phyloP scores from a whole-genome alignment of 1,140 invertebrate species.

The Drosophila yakuba region DNA sequence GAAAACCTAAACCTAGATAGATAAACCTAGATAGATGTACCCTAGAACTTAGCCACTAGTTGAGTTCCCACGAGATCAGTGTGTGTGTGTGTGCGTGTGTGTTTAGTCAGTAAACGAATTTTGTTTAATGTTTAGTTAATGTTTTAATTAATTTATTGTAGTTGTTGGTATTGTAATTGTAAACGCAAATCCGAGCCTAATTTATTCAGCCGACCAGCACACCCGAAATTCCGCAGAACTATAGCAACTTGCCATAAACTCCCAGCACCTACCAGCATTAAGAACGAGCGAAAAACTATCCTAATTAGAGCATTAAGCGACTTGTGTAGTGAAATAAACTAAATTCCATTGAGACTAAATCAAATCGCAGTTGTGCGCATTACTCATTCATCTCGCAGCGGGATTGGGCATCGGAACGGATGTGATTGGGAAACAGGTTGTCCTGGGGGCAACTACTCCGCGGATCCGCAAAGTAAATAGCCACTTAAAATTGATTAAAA shows the following conservation, averaged over 20 bases:
- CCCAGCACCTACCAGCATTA: constrained; percentile 55
- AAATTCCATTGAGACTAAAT: constrained; percentile 39
- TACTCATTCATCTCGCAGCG: constrained; percentile 60
- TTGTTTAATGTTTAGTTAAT: constrained; percentile 76
- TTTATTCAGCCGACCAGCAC: constrained; percentile 59
- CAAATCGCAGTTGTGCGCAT: constrained; percentile 35
- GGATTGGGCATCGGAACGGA: constrained; percentile 22
- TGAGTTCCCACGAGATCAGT: constrained; percentile 55
- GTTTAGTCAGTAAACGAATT: constrained; percentile 60
- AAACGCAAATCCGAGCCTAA: constrained; percentile 52
- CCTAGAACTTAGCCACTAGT: constrained; percentile 43
- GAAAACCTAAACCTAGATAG: constrained; percentile 43
- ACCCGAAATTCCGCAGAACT: constrained; percentile 60
- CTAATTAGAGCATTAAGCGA: constrained; percentile 72
- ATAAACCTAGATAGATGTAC: constrained; percentile 42
- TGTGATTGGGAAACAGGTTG: constrained; percentile 29
- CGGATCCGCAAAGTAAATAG: constrained; percentile 62
- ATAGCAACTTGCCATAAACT: constrained; percentile 78
- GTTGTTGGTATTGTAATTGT: constrained; percentile 80
- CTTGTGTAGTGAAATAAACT: constrained; percentile 57
- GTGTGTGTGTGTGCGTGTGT: constrained; percentile 38
- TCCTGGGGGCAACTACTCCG: constrained; percentile 8
- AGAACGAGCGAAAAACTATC: constrained; percentile 59
- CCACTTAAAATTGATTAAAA: constrained; percentile 83
- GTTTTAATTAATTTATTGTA: constrained; percentile 80